Evolutionary conservation across 2,888 invertebrate genomes (phyloP).

Genomic region (Xanthia icteritia): DNA sequence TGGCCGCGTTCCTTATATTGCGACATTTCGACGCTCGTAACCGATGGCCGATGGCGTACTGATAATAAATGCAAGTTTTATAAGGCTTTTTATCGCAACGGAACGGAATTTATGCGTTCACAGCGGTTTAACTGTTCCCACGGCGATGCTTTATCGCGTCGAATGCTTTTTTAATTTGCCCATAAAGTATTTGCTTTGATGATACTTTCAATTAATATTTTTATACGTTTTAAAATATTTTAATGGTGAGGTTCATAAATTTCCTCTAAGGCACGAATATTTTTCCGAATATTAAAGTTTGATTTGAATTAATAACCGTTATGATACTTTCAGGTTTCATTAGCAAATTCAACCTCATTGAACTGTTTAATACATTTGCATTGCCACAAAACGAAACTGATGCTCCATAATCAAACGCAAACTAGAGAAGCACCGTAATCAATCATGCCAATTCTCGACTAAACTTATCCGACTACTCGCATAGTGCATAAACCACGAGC

Average conservation of each 20-base stretch:
- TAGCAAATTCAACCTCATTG: background rate
- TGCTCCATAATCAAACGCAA: conserved; percentile 37
- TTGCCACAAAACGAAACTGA: conserved; percentile 24
- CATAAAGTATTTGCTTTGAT: conserved; percentile 77
- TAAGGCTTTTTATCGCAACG: conserved; percentile 81
- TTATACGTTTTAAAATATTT: conserved; percentile 61
- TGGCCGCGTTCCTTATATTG: conserved; percentile 76
- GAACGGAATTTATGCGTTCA: conserved; percentile 78
- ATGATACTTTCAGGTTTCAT: background rate
- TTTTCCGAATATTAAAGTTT: conserved; percentile 18
- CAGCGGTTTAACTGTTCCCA: conserved; percentile 80
- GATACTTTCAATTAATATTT: conserved; percentile 76
- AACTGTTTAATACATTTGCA: background rate
- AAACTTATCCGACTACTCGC: conserved; percentile 70
- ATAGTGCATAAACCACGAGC: conserved; percentile 68
- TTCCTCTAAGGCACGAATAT: conserved; percentile 13
- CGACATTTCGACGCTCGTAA: conserved; percentile 74
- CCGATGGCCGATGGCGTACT: conserved; percentile 70
- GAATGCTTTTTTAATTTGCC: conserved; percentile 77
- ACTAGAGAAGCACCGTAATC: conserved; percentile 64
- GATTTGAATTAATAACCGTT: conserved; percentile 14
- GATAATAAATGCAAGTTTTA: conserved; percentile 84
- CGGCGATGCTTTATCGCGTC: conserved; percentile 77
- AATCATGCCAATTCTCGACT: conserved; percentile 65
- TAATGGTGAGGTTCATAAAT: conserved; percentile 40